These are phyloP conservation scores for Ceratosolen fusciceps DNA, from an alignment of 1,140 invertebrate species.

Conservation along the genomic window DNA sequence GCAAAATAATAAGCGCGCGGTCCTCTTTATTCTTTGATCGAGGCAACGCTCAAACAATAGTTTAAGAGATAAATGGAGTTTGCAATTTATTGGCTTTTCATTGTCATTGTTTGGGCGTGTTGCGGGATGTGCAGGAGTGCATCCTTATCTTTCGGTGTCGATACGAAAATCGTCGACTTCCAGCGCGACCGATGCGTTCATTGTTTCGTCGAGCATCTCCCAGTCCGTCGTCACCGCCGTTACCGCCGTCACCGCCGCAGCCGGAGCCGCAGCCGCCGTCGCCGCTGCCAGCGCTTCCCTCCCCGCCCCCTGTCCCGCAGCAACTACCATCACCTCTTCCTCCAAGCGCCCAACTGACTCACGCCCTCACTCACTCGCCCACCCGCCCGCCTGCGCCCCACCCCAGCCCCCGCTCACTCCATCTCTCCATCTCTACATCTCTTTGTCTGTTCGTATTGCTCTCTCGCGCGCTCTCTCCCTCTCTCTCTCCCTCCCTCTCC, in stretches of 20 bases:
- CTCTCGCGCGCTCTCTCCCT: not conserved
- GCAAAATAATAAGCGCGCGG: not conserved
- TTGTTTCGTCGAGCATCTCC: slow-evolving; percentile 18
- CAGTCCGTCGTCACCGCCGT: not conserved
- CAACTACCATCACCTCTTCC: no score
- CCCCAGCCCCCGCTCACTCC: not conserved
- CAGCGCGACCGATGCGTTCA: slow-evolving; percentile 28
- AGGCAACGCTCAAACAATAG: slow-evolving; percentile 35
- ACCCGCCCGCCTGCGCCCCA: not conserved
- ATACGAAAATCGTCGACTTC: slow-evolving; percentile 40
- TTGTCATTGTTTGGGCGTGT: slow-evolving; percentile 15
- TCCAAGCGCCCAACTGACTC: not conserved
- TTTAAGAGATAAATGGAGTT: slow-evolving; percentile 2
- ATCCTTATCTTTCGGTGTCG: slow-evolving; percentile 29
- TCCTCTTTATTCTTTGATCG: not conserved
- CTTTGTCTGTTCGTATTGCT: slow-evolving; percentile 19
- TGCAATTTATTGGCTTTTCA: slow-evolving; percentile 34
- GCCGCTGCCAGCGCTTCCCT: not conserved
- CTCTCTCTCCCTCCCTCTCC: not conserved
- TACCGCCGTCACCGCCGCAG: not conserved
- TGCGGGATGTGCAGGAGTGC: not conserved
- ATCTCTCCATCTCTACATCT: slow-evolving; percentile 15
- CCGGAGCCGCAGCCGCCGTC: not conserved
- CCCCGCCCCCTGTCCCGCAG: not conserved
- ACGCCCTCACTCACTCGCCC: slow-evolving; percentile 13